Conservation (phyloP, 2,113 vertebrate genomes). For the Camelus dromedarius region DNA sequence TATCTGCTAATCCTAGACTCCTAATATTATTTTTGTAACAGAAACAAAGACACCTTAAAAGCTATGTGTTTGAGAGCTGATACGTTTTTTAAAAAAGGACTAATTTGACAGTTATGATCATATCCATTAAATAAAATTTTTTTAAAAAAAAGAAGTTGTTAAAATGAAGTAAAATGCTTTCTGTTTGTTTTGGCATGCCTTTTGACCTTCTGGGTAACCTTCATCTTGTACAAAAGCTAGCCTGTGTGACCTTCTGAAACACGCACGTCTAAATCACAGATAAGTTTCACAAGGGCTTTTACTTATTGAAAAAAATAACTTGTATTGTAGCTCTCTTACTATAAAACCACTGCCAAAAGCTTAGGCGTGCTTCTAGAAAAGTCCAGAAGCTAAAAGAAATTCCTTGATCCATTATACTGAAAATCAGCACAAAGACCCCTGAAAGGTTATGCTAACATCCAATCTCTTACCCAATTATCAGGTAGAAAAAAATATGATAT, state of each 20-base stretch:
- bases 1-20: too few species aligned
- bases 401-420: neutral
- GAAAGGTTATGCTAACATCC: neutral
- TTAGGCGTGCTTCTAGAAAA: neutral
- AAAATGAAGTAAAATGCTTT: slow-evolving; percentile 19
- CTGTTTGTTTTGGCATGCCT: neutral
- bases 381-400: neutral
- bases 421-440: slow-evolving; percentile 19
- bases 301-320: neutral
- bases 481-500: neutral
- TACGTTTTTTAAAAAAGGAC: neutral
- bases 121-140: slow-evolving; percentile 21
- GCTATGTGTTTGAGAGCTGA: neutral
- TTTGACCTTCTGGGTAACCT: slow-evolving; percentile 26
- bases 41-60: neutral
- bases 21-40: neutral
- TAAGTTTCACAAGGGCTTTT: neutral
- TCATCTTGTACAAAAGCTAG: neutral
- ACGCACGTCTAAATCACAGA: neutral
- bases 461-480: slow-evolving; percentile 40
- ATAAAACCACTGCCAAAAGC: slow-evolving; percentile 11
- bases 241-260: neutral
- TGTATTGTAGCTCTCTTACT: neutral
- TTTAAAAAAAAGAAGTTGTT: neutral
- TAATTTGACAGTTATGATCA: neutral